Evolutionary conservation across 64 coral and sea anemone genomes (phyloP), one percentile per base, ranked within the genome.

Genomic region (Hydrozoanthus tunicans): DNA sequence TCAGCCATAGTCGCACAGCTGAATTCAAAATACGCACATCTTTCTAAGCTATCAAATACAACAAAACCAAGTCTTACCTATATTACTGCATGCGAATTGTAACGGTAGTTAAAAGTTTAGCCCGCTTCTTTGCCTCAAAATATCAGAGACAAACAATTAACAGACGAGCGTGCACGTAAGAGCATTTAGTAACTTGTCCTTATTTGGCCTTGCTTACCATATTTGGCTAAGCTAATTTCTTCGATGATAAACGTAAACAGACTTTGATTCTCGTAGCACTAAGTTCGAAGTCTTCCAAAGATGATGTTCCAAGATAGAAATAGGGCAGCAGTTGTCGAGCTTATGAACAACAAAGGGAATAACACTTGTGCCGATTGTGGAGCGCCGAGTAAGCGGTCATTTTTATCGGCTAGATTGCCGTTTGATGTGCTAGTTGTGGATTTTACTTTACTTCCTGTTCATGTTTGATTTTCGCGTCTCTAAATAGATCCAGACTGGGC

Each of bases 401-500:
- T 56, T 20, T 64, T 59, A 2, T 20, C 54, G 51, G 11, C 5
- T 82, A 23, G 63, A 27, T 25, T 66, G 14, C 6, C 17, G 51
- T 75, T 15, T 81, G 13, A 32, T 62, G 6, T 74, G n/a, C 3
- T 6, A 59, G 6, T 82, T 59, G 11, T 7, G 58, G 7, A 53
- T 77, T 62, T 91, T 59, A 69, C 70, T 62, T 92, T 66, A 80
- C 90, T 56, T 59, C 80, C 59, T 92, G 70, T 93, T 98, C 93
- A 20, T 20, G 20, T 54, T 24, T 60, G 55, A 70, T 58, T 9
- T 57, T 59, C 0, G 76, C 51, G 66, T 27, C 3, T 25, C 6
- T 92, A n/a, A 57, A 32, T 58, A 99, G 97, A 96, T 92, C 97
- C 97, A 0, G 97, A 99, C 78, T 99, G 97, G 97, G 92, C 97